Percentiles rank a stretch among this genome's conserved stretches.
Conservation (phyloP, 2,113 vertebrate species). For the Vulpes vulpes region DNA sequence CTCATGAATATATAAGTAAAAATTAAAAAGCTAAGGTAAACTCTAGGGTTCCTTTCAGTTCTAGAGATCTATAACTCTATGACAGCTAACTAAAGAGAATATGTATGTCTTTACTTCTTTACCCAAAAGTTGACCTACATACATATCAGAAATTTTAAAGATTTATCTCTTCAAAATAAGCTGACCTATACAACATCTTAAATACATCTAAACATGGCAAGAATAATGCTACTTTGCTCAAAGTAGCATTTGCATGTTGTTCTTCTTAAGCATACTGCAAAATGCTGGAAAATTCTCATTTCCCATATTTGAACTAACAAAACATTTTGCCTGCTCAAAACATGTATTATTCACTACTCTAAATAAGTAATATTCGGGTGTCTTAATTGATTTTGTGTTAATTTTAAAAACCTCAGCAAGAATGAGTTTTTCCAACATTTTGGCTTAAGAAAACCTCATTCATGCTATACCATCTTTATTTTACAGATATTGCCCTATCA, state of each 20-base stretch:
- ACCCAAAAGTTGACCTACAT: background rate
- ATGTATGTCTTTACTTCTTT: background rate
- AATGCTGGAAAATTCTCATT: background rate
- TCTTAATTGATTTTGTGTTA: background rate
- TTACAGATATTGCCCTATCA: slow-evolving; percentile 9
- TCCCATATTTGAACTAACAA: background rate
- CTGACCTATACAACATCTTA: background rate
- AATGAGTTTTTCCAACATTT: background rate
- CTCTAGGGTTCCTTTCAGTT: slow-evolving; percentile 25
- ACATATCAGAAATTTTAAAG: background rate
- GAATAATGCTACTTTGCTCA: background rate
- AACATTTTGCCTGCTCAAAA: background rate
- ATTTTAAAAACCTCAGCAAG: background rate
- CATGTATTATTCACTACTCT: background rate
- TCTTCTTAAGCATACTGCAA: background rate
- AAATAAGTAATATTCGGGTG: background rate
- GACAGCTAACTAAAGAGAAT: background rate
- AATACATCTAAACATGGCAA: background rate
- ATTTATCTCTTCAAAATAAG: slow-evolving; percentile 38
- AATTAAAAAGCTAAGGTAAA: slow-evolving; percentile 3
- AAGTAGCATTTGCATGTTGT: background rate
- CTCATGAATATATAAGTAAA: too few relatives aligned
- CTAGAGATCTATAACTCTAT: background rate
- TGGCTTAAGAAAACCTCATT: background rate
- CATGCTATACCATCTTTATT: background rate